Evolutionary conservation across 2,113 vertebrate genomes (phyloP), one percentile per base, ranked within the genome.

Genomic region (Poeciliopsis occidentalis): DNA sequence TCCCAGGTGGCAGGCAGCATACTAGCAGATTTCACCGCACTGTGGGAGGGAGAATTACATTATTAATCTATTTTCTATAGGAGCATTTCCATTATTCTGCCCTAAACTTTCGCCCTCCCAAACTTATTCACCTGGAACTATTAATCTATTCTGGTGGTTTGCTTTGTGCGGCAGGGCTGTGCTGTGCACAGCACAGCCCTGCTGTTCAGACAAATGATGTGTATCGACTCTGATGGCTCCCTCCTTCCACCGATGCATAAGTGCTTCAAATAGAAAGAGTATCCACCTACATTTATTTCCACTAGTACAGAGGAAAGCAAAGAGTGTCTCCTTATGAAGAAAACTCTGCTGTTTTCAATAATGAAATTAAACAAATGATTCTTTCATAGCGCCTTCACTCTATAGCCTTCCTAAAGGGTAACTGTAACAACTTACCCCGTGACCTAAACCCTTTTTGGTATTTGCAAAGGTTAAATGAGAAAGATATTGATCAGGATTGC

Each of bases 1-100:
- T 92, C 91, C 86, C 87, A 62, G 62, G 88, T 87, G 86, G 71
- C 83, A 62, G 44, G 78, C 81, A 31, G 69, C 62, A 70, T 72
- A 75, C 85, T 65, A 81, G 72, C 73, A 67, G 51, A 57, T 57
- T 57, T 57, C 51, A 10, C 22, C 2, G 51, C 51, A 8, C 51
- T 3, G 24, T 57, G 51, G 51, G 51, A n/a, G 51, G 8, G 22
- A 57, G 22, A 57, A 57, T 57, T 24, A 57, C 51, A 10, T 57
- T 57, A 57, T 57, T 57, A 57, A n/a, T 57, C 22, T 57, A 8
- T 57, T 57, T 57, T 57, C 51, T 57, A 57, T n/a, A 57, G 24
- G 51, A 11, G 24, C 51, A 57, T 57, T 57, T 57, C 24, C 51
- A 57, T n/a, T 57, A 24, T n/a, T n/a, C 24, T 57, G 51, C 10